Conservation (phyloP, 1,140 invertebrate species). For the Drosophila funebris region DNA sequence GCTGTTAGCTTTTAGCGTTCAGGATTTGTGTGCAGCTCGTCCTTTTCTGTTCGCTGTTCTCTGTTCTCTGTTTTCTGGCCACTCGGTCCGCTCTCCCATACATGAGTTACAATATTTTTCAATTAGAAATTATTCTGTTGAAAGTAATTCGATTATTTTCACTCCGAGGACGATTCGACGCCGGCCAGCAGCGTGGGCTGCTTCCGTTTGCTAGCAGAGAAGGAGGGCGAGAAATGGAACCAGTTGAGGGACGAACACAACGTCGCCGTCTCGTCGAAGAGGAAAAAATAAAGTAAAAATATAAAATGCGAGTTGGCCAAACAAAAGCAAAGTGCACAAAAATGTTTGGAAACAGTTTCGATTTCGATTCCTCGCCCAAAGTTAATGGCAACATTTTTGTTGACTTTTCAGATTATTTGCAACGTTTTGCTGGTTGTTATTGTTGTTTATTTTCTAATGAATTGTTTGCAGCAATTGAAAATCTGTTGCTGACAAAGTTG, state of each 20-base stretch:
- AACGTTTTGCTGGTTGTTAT: constrained; percentile 14
- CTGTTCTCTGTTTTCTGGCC: too few relatives aligned
- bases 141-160: constrained; percentile 84
- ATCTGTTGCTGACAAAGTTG: constrained; percentile 75
- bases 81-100: constrained; percentile 24
- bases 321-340: constrained; percentile 59
- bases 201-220: constrained; percentile 39
- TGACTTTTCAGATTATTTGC: constrained; percentile 72
- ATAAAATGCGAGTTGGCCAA: constrained; percentile 42
- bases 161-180: constrained; percentile 67
- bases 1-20: constrained; percentile 3
- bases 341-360: constrained; percentile 78
- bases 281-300: constrained; percentile 18
- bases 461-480: constrained; percentile 64
- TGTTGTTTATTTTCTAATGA: constrained; percentile 39
- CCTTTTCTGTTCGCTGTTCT: too few relatives aligned
- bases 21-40: constrained; percentile 32
- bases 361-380: constrained; percentile 68
- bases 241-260: neutral
- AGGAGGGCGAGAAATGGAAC: constrained; percentile 14
- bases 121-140: constrained; percentile 84
- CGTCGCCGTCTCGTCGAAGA: constrained; percentile 41
- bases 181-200: constrained; percentile 48
- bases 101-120: constrained; percentile 84
- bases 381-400: constrained; percentile 68